These are phyloP conservation scores for Euzophera pinguis DNA, from an alignment of 2,888 invertebrate species.

Conservation along the genomic window DNA sequence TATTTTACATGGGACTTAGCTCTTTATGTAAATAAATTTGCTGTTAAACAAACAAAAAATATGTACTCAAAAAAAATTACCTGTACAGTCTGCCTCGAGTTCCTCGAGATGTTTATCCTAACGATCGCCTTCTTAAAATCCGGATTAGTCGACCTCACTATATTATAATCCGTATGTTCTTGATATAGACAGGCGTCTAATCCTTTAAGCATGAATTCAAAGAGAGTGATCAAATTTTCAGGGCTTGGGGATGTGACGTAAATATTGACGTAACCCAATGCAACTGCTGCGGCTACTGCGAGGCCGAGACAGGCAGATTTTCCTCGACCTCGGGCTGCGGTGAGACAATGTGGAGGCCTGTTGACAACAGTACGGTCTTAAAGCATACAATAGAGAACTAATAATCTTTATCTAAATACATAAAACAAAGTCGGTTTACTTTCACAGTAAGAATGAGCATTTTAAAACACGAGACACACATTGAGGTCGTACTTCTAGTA, in stretches of 20 bases:
- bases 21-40: too few relatives aligned
- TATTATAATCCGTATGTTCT: conserved; percentile 97
- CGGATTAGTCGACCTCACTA: conserved; percentile 96
- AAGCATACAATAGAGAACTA: too few relatives aligned
- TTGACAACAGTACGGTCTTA: too few relatives aligned
- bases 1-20: too few relatives aligned
- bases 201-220: conserved; percentile 96
- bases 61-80: too few relatives aligned
- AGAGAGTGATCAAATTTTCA: conserved; percentile 97
- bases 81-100: conserved; percentile 96
- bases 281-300: conserved; percentile 91
- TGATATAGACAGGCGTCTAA: conserved; percentile 96
- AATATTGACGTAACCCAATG: conserved; percentile 93
- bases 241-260: conserved; percentile 99
- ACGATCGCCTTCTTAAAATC: conserved; percentile 98
- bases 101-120: conserved; percentile 93
- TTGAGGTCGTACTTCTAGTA: too few relatives aligned
- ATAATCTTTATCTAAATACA: too few relatives aligned
- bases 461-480: too few relatives aligned
- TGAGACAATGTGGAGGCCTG: conserved; percentile 95
- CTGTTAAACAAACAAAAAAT: too few relatives aligned
- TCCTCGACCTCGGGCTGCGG: conserved; percentile 97
- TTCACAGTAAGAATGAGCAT: too few relatives aligned
- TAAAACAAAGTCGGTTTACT: too few relatives aligned
- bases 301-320: conserved; percentile 98